Conservation (phyloP, 2,113 vertebrate genomes). For the Ardeotis arabs region DNA sequence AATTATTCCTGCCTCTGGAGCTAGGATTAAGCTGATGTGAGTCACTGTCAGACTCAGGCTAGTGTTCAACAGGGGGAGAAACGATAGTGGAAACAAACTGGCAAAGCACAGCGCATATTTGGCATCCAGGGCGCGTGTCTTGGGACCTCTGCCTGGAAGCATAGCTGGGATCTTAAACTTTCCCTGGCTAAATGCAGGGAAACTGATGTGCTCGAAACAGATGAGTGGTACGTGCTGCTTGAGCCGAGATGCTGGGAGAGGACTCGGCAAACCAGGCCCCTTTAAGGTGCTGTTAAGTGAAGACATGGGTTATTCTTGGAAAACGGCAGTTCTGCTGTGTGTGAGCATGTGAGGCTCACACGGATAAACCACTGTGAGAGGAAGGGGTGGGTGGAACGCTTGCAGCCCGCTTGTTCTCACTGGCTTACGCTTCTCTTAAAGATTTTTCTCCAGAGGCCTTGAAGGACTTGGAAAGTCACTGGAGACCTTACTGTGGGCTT, state of each 20-base stretch:
- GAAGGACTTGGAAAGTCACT: neutral
- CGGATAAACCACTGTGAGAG: neutral
- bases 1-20: constrained; percentile 22
- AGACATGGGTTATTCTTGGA: neutral
- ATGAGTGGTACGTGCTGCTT: neutral
- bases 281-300: neutral
- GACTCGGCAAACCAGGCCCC: neutral
- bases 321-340: neutral
- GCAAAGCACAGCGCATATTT: neutral
- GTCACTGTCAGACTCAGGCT: neutral
- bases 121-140: neutral
- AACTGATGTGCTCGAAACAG: neutral
- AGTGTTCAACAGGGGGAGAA: neutral
- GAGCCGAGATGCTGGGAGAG: neutral
- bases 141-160: neutral
- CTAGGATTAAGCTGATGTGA: constrained; percentile 21
- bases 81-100: neutral
- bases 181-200: neutral
- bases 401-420: neutral
- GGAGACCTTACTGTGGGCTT: neutral
- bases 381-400: neutral
- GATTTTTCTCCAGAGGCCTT: neutral
- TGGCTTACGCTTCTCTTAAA: neutral
- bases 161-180: neutral
- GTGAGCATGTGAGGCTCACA: neutral